A percentile compares a stretch with the other conserved stretches of the same genome.
phyloP scores from a whole-genome alignment of 1,140 invertebrate species.

The Condylostylus longicornis region DNA sequence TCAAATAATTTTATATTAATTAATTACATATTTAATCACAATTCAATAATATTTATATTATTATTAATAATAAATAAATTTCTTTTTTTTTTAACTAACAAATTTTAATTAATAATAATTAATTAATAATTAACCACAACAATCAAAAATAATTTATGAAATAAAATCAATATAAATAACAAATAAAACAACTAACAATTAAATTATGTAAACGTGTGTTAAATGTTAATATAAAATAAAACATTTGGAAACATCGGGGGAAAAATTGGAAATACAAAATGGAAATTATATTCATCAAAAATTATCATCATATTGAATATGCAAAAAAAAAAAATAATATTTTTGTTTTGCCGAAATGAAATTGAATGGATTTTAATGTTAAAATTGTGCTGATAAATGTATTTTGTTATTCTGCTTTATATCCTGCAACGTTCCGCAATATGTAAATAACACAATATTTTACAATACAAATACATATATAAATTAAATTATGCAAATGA shows the following conservation, averaged over 20 bases:
- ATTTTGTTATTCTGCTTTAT: no score
- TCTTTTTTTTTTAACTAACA: background rate
- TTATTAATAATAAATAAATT: conserved; percentile 14
- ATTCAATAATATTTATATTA: conserved; percentile 8
- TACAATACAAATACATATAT: background rate
- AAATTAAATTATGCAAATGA: no score
- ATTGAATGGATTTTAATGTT: no score
- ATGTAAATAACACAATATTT: no score
- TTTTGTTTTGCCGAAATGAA: no score
- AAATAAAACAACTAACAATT: conserved; percentile 1
- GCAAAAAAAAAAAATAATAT: no score
- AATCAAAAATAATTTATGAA: conserved; percentile 9
- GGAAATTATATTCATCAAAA: no score
- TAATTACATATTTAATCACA: conserved; percentile 7
- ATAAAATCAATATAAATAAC: conserved; percentile 2
- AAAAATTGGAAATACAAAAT: background rate
- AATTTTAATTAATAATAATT: conserved; percentile 24
- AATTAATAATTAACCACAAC: conserved; percentile 13
- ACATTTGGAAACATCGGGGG: background rate
- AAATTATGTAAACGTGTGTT: background rate
- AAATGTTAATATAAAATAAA: no score
- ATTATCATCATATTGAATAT: no score
- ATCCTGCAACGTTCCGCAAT: no score
- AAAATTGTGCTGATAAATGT: no score
- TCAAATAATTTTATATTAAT: no score